Evolutionary conservation across 2,888 invertebrate species (phyloP), one percentile per base, ranked within the genome.

Genomic region (Arctia plantaginis): DNA sequence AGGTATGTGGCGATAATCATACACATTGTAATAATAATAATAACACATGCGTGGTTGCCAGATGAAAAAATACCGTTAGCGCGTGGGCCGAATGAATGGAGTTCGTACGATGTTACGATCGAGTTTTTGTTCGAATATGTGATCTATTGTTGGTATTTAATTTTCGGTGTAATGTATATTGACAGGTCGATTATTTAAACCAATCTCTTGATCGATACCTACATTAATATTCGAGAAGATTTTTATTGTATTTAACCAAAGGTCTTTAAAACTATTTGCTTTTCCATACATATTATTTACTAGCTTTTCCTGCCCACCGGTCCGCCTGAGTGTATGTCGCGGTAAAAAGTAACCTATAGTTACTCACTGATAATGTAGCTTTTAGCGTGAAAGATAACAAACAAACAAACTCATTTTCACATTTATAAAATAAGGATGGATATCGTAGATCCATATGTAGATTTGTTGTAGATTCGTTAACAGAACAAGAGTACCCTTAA

Each of bases 61-160:
- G 78, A 77, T 77, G 84, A 86, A 86, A 86, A 85, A 75, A 51
- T 75, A 81, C 84, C 86, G 84, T 82, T 85, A 85, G 23, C 4
- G 65, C 62, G 84, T 85, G 83, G 84, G 84, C 67, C 70, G 78
- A 55, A 80, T 82, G 79, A 80, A 81, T 83, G 82, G 65, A 30
- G 71, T 71, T 69, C 66, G 77, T 77, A 78, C 70, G 80, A 71
- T 79, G 65, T 69, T 65, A 44, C 64, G 82, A 84, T 78, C 80
- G 76, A 82, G 69, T 85, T 83, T 78, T 79, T 81, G 71, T 77
- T 51, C 47, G 27, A 41, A 69, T 64, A 35, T 70, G 75, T 78
- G 80, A 85, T 84, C 84, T 82, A 84, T 84, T 85, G 82, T 84
- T 74, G 27, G 76, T 76, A 71, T 73, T 76, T 73, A 76, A 76